Base-by-base conservation (phyloP, 2,113 vertebrate genomes). In the Sander lucioperca region DNA sequence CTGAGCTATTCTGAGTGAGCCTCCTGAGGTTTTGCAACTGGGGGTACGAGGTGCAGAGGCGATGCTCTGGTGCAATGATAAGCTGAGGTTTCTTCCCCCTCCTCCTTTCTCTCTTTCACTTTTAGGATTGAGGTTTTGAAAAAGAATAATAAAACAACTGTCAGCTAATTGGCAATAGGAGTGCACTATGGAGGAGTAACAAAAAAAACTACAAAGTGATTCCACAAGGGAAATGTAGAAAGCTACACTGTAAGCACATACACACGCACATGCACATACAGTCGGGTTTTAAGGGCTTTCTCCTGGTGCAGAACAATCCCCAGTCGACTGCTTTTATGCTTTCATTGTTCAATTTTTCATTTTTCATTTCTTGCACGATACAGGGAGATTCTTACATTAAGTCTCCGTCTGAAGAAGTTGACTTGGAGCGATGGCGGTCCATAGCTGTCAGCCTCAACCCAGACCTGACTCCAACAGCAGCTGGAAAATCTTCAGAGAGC, bases 71-170 rank as follows among this genome's bases (percentile, higher is more conserved):
- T 79, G 77, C 59, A 67, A 74, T 68, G 68, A 91, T 83, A 89
- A 84, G 80, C 43, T 68, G 64, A 81, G 63, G 2, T 25, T 77
- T 54, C 39, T 59, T 21, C 43, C 27, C 53, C 27, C 21, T 16
- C 13, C 21, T n/a, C 53, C 13, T 13, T 23, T 56, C 62, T 73
- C 86, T 69, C 58, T 64, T 85, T 80, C 54, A 80, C 66, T 86
- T 88, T 90, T 74, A 75, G 80, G 78, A 76, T 83, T 79, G 83
- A 73, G 74, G 80, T 82, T 91, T 90, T 89, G 67, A 89, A 91
- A 93, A 86, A 80, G 89, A 92, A 93, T 91, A 92, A 89, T 88
- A 91, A 93, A 94, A 91, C 87, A 91, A 86, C 91, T 88, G 88
- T 89, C 87, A 88, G 82, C 87, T 94, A 93, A 94, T 94, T 94